Evolutionary conservation across 2,797 vertebrate genomes (phyloP).

Genomic region (Spheniscus humboldti): DNA sequence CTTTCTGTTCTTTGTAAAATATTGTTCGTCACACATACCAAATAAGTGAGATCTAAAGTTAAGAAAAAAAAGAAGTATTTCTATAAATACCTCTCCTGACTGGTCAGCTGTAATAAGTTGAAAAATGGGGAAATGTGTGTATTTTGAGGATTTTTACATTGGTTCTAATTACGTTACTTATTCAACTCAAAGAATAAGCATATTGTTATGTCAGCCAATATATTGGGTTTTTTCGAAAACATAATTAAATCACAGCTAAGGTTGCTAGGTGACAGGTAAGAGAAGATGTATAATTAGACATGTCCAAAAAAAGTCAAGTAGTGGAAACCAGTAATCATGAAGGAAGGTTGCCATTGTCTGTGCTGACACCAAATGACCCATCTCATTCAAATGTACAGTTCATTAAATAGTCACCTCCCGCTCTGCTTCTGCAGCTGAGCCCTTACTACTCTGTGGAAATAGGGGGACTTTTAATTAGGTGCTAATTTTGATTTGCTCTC

Average conservation of each 20-base stretch:
- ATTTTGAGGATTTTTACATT: not conserved
- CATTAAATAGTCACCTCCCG: not conserved
- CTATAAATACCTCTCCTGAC: not conserved
- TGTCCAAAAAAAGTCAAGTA: not conserved
- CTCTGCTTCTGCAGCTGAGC: not conserved
- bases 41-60: not conserved
- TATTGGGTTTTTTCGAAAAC: not conserved
- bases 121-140: not conserved
- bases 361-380: slow-evolving; percentile 24
- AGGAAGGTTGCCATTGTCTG: slow-evolving; percentile 3
- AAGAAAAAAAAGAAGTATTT: not conserved
- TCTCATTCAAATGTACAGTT: slow-evolving; percentile 6
- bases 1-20: not conserved
- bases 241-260: not conserved
- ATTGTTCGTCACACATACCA: not conserved
- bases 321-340: not conserved
- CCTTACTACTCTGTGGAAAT: not conserved
- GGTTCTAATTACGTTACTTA: not conserved
- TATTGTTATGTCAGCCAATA: not conserved
- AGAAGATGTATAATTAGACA: slow-evolving; percentile 26
- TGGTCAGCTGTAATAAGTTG: not conserved
- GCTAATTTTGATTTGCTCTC: slow-evolving; percentile 17
- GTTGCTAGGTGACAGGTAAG: slow-evolving; percentile 37
- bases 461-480: not conserved
- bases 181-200: not conserved